Base-by-base conservation (phyloP, 2,797 vertebrate genomes). In the Cossypha niveicapilla region DNA sequence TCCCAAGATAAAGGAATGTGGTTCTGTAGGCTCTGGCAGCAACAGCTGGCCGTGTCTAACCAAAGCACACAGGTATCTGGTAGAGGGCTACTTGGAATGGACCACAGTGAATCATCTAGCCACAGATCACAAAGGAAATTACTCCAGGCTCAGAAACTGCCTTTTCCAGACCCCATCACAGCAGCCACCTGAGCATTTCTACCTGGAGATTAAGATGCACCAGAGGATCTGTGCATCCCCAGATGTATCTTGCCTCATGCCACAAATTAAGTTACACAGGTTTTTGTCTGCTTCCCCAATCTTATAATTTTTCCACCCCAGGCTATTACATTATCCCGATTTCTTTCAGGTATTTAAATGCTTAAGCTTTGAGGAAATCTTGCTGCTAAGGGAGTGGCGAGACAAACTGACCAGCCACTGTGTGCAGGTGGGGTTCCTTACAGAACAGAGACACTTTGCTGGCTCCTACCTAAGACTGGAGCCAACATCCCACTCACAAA, bases 101-200 rank as follows among this genome's bases (percentile, higher is more conserved):
- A 79, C 54, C 68, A 80, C 42, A 77, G 17, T 76, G 57, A 92
- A 57, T 94, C 58, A 89, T 32, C 73, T 57, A 42, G 71, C 92
- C 86, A 68, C 65, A 75, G 9, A 83, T 51, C 63, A 79, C 67
- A 89, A 89, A 88, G 53, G 27, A 51, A 92, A 93, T 42, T 21
- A 91, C 95, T 93, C 34, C 58, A 85, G 94, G 92, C 84, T 95
- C 57, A 74, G 90, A 76, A 94, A 74, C 54, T 80, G 68, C 68
- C 34, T 92, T 93, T 92, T 77, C 90, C 71, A 72, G 53, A 51
- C 72, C 81, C 61, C 47, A 71, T 58, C 86, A 30, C 39, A 77
- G 74, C 70, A 90, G 70, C 82, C 76, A 81, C 54, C 51, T 84
- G 68, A 89, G 47, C 16, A 22, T 42, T 92, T 84, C 74, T 84